phyloP scores from a whole-genome alignment of 2,888 invertebrate genomes.

The Trilocha varians region DNA sequence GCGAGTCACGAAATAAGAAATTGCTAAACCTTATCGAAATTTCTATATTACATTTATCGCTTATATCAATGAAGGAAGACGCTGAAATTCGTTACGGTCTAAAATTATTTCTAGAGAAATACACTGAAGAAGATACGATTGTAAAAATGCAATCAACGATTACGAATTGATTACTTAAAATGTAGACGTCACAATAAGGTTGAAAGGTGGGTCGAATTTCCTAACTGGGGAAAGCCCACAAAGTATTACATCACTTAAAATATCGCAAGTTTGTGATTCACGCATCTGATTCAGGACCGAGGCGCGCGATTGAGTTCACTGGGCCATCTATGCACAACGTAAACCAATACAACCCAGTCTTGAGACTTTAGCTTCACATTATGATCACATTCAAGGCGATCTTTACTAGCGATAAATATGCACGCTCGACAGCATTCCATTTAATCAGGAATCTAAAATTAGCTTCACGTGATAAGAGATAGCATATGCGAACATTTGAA shows the following conservation, averaged over 20 bases:
- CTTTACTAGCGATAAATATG: conserved; percentile 19
- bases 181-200: conserved; percentile 19
- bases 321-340: conserved; percentile 17
- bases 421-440: conserved; percentile 23
- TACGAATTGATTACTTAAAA: conserved; percentile 6
- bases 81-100: conserved; percentile 6
- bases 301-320: conserved; percentile 21
- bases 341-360: conserved; percentile 11
- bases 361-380: conserved; percentile 16
- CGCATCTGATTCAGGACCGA: conserved; percentile 24
- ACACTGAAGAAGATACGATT: too few relatives aligned
- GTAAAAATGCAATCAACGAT: not conserved
- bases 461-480: conserved; percentile 40
- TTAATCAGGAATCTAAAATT: conserved; percentile 37
- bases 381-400: conserved; percentile 6
- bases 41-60: conserved; percentile 9
- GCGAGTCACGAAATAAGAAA: conserved; percentile 15
- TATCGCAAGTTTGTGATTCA: conserved; percentile 40
- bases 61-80: conserved; percentile 4
- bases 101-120: conserved; percentile 1
- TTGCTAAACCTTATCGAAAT: conserved; percentile 13
- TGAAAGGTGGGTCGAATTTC: conserved; percentile 31
- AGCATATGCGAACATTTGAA: conserved; percentile 29
- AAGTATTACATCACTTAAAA: conserved; percentile 29
- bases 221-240: conserved; percentile 29